Evolutionary conservation across 2,113 vertebrate species (phyloP), one percentile per base, ranked within the genome.

Genomic region (Gorsachius goisagi): DNA sequence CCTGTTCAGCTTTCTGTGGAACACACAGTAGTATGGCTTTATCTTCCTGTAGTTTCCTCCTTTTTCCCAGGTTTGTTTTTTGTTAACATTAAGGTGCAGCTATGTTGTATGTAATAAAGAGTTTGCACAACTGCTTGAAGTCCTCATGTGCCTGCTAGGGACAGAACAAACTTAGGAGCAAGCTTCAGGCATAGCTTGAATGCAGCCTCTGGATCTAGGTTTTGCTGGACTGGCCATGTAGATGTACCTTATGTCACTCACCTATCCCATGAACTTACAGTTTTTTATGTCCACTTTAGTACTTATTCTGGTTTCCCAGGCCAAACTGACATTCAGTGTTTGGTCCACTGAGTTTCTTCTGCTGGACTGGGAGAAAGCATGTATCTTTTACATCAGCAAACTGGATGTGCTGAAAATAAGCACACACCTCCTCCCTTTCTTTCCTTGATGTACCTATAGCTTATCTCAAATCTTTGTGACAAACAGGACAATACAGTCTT

Each of bases 401-500:
- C 14, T 53, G 58, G 41, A 37, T 55, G 7, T 60, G 30, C 35
- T 79, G 39, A 59, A 88, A 88, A 78, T 56, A 75, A 45, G 17
- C 8, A 23, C 24, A 12, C 2, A 28, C 22, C 26, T 81, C 33
- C 33, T 59, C 11, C 28, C 15, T 47, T 90, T 73, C 15, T 93
- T 92, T 85, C 45, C 5, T 5, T 66, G 20, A 37, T 76, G 23
- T 63, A 39, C 49, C 58, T 89, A 6, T 39, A 39, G 56, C 39
- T 94, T 86, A 67, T 92, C 24, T 74, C 45, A 89, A 85, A 67
- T 90, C 72, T 92, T 91, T 74, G 39, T 63, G 44, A 81, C 81
- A 84, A 79, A 92, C 39, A 76, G 64, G 87, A 95, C 75, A 91
- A 95, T 95, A 92, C 89, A 94, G 24, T 15, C 68, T 77, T 74